Percentiles rank a stretch among this genome's conserved stretches.
phyloP scores from a whole-genome alignment of 92 coral and sea anemone genomes.

The Zoanthus gigantus region DNA sequence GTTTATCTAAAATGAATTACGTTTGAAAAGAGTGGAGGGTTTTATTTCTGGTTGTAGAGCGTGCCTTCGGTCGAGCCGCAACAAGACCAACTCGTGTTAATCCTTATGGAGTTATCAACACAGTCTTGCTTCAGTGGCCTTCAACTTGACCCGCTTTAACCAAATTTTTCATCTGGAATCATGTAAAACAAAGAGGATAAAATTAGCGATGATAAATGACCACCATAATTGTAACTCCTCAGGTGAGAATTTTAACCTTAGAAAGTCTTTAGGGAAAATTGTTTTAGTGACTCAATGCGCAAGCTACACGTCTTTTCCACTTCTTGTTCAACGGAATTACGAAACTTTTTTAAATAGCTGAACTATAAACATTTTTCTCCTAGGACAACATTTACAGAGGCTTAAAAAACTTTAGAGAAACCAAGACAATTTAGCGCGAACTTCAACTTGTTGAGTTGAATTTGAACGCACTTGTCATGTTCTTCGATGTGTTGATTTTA shows the following conservation, averaged over 20 bases:
- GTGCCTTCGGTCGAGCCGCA: not conserved
- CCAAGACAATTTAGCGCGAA: too few relatives aligned
- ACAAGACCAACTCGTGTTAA: conserved; percentile 4
- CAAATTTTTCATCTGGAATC: conserved; percentile 1
- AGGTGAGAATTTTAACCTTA: not conserved
- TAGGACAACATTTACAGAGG: too few relatives aligned
- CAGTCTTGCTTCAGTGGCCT: not conserved
- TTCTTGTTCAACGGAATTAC: not conserved
- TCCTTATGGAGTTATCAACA: not conserved
- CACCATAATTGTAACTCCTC: not conserved
- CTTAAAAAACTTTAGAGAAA: too few relatives aligned
- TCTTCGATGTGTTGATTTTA: too few relatives aligned
- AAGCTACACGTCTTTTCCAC: not conserved
- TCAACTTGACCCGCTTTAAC: conserved; percentile 7
- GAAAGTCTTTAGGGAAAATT: not conserved
- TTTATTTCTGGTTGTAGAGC: not conserved
- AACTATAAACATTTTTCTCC: too few relatives aligned
- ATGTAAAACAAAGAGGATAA: conserved; percentile 4
- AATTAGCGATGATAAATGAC: not conserved
- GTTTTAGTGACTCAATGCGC: not conserved
- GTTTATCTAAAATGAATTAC: not conserved
- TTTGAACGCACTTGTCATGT: too few relatives aligned
- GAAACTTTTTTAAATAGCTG: not conserved
- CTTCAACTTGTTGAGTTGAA: too few relatives aligned
- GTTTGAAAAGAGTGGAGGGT: not conserved